phyloP scores from a whole-genome alignment of 2,888 invertebrate genomes.

The Phaonia tiefii region DNA sequence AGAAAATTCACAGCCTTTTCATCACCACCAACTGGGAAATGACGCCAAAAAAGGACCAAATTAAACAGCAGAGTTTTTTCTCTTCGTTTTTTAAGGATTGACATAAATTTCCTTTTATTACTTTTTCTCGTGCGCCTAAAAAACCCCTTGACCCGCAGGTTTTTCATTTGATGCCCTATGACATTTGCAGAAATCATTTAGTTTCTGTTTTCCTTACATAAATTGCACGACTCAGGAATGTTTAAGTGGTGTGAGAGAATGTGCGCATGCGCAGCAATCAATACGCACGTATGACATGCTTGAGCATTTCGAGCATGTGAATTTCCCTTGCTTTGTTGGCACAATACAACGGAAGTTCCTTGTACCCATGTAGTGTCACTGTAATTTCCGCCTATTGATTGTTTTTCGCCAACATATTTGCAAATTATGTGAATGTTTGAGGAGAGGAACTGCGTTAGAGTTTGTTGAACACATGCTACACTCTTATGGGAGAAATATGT shows the following conservation, averaged over 20 bases:
- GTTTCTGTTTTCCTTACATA: background rate
- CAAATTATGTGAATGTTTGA: constrained; percentile 23
- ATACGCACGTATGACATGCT: background rate
- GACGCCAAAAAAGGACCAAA: constrained; percentile 1
- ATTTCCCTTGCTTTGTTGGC: constrained; percentile 3
- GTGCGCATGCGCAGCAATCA: constrained; percentile 8
- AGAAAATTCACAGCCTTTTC: constrained; percentile 17
- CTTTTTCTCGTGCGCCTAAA: background rate
- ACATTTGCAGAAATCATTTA: constrained; percentile 46
- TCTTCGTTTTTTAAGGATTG: constrained; percentile 35
- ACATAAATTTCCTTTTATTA: constrained; percentile 25
- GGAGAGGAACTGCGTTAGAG: background rate
- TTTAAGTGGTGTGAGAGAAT: constrained; percentile 36
- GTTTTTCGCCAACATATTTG: constrained; percentile 30
- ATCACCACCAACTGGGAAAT: constrained; percentile 43
- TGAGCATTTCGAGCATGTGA: constrained; percentile 7
- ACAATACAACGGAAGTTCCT: constrained; percentile 43
- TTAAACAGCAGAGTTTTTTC: constrained; percentile 28
- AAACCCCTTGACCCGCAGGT: constrained; percentile 63
- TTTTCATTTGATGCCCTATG: constrained; percentile 40
- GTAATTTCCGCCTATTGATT: constrained; percentile 10
- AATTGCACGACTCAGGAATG: background rate
- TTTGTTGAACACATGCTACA: constrained; percentile 13
- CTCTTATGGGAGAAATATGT: too few relatives aligned
- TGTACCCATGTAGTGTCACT: constrained; percentile 38